Conservation (phyloP, 2,113 vertebrate genomes). For the Rousettus leschenaultii region DNA sequence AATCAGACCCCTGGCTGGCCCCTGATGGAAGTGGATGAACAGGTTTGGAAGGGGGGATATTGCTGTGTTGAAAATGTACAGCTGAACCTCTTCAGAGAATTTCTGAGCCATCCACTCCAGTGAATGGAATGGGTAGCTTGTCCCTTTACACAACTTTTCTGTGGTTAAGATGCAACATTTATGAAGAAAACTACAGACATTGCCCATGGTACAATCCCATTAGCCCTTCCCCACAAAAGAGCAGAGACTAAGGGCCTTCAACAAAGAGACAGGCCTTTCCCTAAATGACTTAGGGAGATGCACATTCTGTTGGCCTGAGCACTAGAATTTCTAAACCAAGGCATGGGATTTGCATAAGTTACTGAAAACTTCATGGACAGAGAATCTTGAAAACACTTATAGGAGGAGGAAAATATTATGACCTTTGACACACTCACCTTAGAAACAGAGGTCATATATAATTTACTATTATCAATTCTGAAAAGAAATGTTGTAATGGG, state of each 20-base stretch:
- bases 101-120: background rate
- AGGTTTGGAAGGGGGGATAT: background rate
- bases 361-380: background rate
- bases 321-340: background rate
- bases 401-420: background rate
- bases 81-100: background rate
- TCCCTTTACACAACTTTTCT: background rate
- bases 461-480: background rate
- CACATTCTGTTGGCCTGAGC: background rate
- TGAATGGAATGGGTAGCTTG: background rate
- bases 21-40: background rate
- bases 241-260: background rate
- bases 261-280: background rate
- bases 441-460: background rate
- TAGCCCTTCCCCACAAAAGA: background rate
- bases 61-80: background rate
- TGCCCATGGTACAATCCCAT: background rate
- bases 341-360: background rate
- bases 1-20: background rate
- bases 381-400: background rate
- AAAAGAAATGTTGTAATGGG: background rate
- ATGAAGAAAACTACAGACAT: background rate
- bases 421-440: background rate
- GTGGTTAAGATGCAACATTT: background rate
- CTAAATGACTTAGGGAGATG: background rate